Conservation (phyloP, 2,797 vertebrate species). For the Anas bernieri region DNA sequence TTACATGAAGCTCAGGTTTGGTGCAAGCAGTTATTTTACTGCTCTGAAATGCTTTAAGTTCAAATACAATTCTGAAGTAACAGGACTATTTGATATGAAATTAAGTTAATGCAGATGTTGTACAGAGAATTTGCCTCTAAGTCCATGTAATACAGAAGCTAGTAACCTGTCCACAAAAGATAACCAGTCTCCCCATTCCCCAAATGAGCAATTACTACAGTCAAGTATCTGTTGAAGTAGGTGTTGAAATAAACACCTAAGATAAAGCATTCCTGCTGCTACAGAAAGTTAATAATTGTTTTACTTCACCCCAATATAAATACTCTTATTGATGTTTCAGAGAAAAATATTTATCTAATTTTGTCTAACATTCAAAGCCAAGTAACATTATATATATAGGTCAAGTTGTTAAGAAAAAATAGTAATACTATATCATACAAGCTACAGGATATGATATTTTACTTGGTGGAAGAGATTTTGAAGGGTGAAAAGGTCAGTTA, state of each 20-base stretch:
- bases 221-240: not conserved
- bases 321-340: not conserved
- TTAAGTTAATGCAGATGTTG: not conserved
- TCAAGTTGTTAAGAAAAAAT: not conserved
- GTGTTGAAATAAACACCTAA: not conserved
- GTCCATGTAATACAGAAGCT: not conserved
- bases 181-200: not conserved
- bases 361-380: not conserved
- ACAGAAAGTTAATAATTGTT: not conserved
- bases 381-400: not conserved
- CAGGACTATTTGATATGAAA: not conserved
- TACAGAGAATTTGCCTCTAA: not conserved
- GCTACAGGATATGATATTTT: not conserved
- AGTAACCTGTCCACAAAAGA: not conserved
- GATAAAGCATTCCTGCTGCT: not conserved
- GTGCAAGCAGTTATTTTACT: not conserved
- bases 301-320: not conserved
- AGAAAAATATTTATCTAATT: not conserved
- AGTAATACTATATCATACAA: not conserved
- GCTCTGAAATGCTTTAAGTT: not conserved
- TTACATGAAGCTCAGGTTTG: not conserved
- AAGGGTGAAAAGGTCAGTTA: constrained; percentile 46
- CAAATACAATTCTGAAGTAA: not conserved
- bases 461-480: not conserved
- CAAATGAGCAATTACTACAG: not conserved